Base-by-base conservation (phyloP, 2,113 vertebrate species). In the Sclerurus mexicanus region DNA sequence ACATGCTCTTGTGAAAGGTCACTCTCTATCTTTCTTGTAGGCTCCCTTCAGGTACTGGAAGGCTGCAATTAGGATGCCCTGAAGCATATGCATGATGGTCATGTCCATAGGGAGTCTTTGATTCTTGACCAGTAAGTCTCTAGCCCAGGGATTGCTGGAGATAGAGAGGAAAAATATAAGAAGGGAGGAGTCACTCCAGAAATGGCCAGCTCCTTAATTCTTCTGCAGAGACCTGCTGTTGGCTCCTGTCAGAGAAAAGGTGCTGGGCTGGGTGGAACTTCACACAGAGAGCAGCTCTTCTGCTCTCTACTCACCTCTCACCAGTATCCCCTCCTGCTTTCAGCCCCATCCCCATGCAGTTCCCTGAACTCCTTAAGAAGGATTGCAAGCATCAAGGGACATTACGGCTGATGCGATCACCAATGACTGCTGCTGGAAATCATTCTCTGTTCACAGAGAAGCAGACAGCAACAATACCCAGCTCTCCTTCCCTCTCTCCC, bases 341-440 rank as follows among this genome's bases (percentile, higher is more conserved):
- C 50, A 86, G 27, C 12, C 30, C 46, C 6, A 5, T 71, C 80
- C 71, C 28, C 23, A 35, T 8, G 15, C 47, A 80, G 21, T 7
- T 64, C 37, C 14, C 82, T 80, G 82, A 39, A 89, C 79, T 91
- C 93, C 90, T 96, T 96, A 97, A 96, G 64, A 95, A 42, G 46
- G 53, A 89, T 30, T 58, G 93, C 37, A 96, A 86, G 89, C 93
- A 94, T 82, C 88, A 85, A 75, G 88, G 80, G 83, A 85, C 16
- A 18, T 76, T 85, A 72, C 37, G 66, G 69, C 69, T 94, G 77
- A 95, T 90, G 73, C 6, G 0, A 76, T 92, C 93, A 79, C 73
- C 92, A 89, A 72, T 84, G 83, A 64, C 76, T 96, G 80, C 86
- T 85, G 86, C 92, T 92, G 69, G 68, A 95, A 96, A 94, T 90